Evolutionary conservation across 2,797 vertebrate genomes (phyloP).

Genomic region (Micropoecilia bifurca): DNA sequence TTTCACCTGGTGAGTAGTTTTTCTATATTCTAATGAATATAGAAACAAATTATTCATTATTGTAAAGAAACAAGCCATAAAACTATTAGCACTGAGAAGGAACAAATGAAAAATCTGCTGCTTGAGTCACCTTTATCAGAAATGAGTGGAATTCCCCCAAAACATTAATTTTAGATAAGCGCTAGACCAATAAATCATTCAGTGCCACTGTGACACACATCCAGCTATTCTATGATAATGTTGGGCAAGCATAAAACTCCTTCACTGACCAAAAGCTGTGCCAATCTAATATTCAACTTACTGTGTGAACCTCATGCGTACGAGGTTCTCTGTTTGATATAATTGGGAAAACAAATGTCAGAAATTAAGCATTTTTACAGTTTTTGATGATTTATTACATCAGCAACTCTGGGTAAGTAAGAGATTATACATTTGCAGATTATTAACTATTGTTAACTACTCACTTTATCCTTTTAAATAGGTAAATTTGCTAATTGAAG

Average conservation of each 20-base stretch:
- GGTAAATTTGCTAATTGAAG: slow-evolving; percentile 1
- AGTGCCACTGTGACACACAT: slow-evolving; percentile 56
- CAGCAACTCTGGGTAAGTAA: slow-evolving; percentile 23
- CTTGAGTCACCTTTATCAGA: slow-evolving; percentile 20
- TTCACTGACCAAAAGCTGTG: not conserved
- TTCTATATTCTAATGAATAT: not conserved
- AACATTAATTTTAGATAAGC: slow-evolving; percentile 7
- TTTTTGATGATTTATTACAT: not conserved
- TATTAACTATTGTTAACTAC: not conserved
- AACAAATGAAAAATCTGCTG: not conserved
- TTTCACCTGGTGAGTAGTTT: too few relatives aligned
- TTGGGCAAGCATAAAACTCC: slow-evolving; percentile 52
- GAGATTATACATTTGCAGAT: not conserved
- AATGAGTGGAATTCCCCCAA: slow-evolving; percentile 33
- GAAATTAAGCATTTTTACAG: not conserved
- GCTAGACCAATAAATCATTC: slow-evolving; percentile 30
- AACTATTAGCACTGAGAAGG: too few relatives aligned
- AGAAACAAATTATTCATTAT: not conserved
- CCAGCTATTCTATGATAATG: slow-evolving; percentile 66
- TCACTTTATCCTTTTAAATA: slow-evolving; percentile 4
- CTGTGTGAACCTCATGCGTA: not conserved
- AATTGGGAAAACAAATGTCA: slow-evolving; percentile 4
- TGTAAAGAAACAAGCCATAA: not conserved
- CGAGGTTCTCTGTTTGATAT: not conserved
- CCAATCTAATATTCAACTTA: not conserved